Evolutionary conservation across 2,797 vertebrate species (phyloP), one percentile per base, ranked within the genome.

Genomic region (Tokudaia tokunoshimensis): DNA sequence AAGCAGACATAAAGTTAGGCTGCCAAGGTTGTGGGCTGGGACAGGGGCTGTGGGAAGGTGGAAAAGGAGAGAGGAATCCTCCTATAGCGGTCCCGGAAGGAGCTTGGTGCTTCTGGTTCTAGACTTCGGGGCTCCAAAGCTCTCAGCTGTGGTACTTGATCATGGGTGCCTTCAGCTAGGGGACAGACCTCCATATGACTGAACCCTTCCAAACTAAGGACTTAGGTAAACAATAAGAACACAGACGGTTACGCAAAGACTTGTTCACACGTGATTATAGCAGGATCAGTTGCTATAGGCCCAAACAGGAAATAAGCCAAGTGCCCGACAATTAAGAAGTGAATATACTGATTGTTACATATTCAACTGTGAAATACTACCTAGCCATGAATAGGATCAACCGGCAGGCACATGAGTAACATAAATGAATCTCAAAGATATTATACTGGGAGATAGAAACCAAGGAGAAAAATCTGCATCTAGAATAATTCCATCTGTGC

Each of bases 401-500:
- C 31, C 65, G 81, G 15, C 34, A 55, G 26, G 59, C 20, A 59
- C 3, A 3, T 1, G 55, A 72, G 74, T 55, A 81, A 67, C 44
- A 17, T 7, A 61, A 85, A 72, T 24, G 41, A 89, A 79, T 92
- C 86, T 92, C 31, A 88, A 37, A 94, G 84, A 34, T 29, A 65
- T 95, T 47, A 6, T 31, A 7, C 37, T 37, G 24, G 65, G 34
- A 74, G 61, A 86, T 11, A 50, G n/a, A 74, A 91, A 81, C 75
- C 90, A 92, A 91, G 55, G 22, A 41, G 67, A 79, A 31, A 90
- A 50, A n/a, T 50, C 82, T 59, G 12, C 26, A 2, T 59, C 9
- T 44, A 86, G 76, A 91, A 92, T 72, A n/a, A 59, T 24, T 76
- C 94, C 84, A 91, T 76, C 94, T 93, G 70, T 55, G 37, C 11